phyloP scores from a whole-genome alignment of 1,140 invertebrate species.

The Drosophila kurseongensis region DNA sequence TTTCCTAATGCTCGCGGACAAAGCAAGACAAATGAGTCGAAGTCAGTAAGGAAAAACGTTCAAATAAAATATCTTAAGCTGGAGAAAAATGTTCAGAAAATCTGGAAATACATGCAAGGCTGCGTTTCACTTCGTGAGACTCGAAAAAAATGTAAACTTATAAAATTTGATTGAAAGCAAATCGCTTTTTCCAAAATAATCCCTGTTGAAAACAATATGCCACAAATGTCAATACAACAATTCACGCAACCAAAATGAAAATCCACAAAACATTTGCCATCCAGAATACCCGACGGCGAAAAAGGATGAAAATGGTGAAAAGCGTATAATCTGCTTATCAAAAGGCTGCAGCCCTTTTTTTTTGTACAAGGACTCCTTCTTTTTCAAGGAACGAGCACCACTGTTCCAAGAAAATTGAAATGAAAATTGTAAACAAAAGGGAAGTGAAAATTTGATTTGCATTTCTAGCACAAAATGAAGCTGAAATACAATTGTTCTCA shows the following conservation, averaged over 20 bases:
- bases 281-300: constrained; percentile 21
- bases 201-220: constrained; percentile 56
- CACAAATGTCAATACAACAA: constrained; percentile 61
- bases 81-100: background rate
- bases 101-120: background rate
- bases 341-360: constrained; percentile 41
- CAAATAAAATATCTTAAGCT: constrained; percentile 15
- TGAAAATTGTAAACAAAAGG: constrained; percentile 54
- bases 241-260: constrained; percentile 30
- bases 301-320: constrained; percentile 48
- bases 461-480: constrained; percentile 53
- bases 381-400: constrained; percentile 1
- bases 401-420: constrained; percentile 45
- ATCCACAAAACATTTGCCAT: constrained; percentile 30
- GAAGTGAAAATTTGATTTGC: constrained; percentile 71
- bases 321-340: constrained; percentile 76
- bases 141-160: constrained; percentile 7
- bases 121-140: background rate
- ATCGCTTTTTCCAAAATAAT: constrained; percentile 21
- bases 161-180: constrained; percentile 2
- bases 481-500: constrained; percentile 51
- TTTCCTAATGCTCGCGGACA: constrained; percentile 57
- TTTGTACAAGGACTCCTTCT: background rate
- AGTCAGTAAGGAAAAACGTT: constrained; percentile 11
- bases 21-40: constrained; percentile 71